Percentiles rank a stretch among this genome's conserved stretches.
Conservation (phyloP, 2,888 invertebrate genomes). For the Cenopis cana region DNA sequence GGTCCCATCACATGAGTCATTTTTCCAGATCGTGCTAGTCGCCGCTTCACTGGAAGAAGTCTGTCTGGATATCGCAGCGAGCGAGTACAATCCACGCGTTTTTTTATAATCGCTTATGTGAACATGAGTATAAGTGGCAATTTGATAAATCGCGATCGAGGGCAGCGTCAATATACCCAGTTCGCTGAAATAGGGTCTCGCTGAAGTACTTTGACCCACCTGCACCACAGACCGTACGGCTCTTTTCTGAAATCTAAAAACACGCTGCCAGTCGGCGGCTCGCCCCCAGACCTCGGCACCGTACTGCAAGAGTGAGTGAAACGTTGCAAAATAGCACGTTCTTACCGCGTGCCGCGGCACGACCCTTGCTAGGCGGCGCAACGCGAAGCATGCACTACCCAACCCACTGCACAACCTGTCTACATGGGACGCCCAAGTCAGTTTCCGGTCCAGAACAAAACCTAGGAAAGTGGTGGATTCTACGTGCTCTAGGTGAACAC, state of each 20-base stretch:
- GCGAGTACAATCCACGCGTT: background rate
- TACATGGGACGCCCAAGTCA: slow-evolving; percentile 28
- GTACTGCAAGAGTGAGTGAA: slow-evolving; percentile 31
- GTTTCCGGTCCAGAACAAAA: slow-evolving; percentile 25
- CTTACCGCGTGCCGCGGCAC: slow-evolving; percentile 8
- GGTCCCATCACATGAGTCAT: no score
- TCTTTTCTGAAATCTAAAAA: slow-evolving; percentile 34
- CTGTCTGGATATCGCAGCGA: background rate
- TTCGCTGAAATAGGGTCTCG: background rate
- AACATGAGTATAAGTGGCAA: background rate
- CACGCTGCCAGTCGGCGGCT: slow-evolving; percentile 36
- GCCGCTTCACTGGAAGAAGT: background rate
- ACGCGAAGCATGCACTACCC: slow-evolving; percentile 39
- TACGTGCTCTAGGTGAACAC: slow-evolving; percentile 2
- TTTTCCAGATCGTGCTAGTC: background rate
- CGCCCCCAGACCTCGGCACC: slow-evolving; percentile 34
- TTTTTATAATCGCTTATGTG: slow-evolving; percentile 2
- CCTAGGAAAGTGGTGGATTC: slow-evolving; percentile 14
- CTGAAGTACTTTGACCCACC: background rate
- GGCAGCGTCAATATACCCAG: slow-evolving; percentile 3
- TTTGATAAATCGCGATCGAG: background rate
- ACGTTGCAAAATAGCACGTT: slow-evolving; percentile 34
- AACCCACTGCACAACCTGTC: slow-evolving; percentile 24
- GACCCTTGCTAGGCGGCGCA: slow-evolving; percentile 13
- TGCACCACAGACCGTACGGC: slow-evolving; percentile 2